Evolutionary conservation across 2,888 invertebrate genomes (phyloP).

Genomic region (Hemistola chrysoprasaria): DNA sequence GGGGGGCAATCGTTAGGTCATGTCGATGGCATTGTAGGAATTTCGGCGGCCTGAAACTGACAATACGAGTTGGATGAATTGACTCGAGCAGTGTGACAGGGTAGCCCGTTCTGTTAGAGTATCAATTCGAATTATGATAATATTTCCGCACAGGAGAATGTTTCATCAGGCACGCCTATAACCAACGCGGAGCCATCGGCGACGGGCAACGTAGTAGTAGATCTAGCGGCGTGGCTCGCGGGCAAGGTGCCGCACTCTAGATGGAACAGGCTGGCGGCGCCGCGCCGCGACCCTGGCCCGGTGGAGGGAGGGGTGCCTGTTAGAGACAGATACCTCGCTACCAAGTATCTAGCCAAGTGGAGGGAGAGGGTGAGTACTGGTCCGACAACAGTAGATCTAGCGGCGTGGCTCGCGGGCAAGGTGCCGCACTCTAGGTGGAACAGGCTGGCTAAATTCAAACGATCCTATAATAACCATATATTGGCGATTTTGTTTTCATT

Average conservation of each 20-base stretch:
- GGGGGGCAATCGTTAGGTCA: too few species aligned
- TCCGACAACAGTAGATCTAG: constrained; percentile 79
- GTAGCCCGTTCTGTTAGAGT: too few species aligned
- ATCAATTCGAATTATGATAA: too few species aligned
- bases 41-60: too few species aligned
- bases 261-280: constrained; percentile 60
- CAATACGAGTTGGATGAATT: too few species aligned
- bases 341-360: constrained; percentile 70
- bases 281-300: constrained; percentile 29
- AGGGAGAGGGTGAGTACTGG: constrained; percentile 56
- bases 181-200: constrained; percentile 44
- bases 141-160: constrained; percentile 15
- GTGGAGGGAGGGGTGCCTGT: constrained; percentile 34
- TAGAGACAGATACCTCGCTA: constrained; percentile 59
- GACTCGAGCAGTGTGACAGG: too few species aligned
- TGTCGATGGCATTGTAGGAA: too few species aligned
- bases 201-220: constrained; percentile 68
- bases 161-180: constrained; percentile 29
- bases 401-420: constrained; percentile 74
- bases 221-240: constrained; percentile 78
- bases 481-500: too few species aligned
- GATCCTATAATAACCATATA: too few species aligned
- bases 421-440: constrained; percentile 70
- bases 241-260: constrained; percentile 64
- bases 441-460: too few species aligned